Evolutionary conservation across 2,113 vertebrate species (phyloP).

Genomic region (Salminus brasiliensis): DNA sequence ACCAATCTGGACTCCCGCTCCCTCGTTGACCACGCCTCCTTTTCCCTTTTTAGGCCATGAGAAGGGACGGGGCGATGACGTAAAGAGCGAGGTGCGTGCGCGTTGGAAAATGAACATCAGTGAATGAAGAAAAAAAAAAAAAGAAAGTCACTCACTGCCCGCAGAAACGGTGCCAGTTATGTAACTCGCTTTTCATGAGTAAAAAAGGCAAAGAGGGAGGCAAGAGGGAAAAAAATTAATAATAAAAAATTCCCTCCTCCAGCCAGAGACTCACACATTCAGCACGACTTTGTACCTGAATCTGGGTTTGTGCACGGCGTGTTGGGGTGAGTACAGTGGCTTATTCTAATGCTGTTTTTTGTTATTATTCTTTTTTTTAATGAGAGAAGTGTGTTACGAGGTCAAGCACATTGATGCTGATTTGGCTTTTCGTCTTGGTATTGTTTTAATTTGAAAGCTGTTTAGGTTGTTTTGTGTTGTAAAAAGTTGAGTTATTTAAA

Average conservation of each 20-base stretch:
- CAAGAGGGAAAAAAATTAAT: background rate
- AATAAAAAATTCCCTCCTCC: background rate
- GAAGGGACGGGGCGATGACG: conserved; percentile 27
- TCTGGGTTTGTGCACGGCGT: background rate
- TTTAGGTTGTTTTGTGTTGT: background rate
- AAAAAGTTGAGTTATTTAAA: background rate
- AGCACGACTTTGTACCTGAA: background rate
- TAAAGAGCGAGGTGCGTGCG: conserved; percentile 52
- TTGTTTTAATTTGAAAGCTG: too few species aligned
- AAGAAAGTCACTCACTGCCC: conserved; percentile 61
- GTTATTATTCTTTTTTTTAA: background rate
- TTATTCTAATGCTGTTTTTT: background rate
- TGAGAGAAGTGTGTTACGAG: background rate
- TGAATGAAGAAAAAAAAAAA: conserved; percentile 50
- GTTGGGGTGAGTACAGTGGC: background rate
- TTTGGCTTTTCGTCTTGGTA: background rate
- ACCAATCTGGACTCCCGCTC: conserved; percentile 30
- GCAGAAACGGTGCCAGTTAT: conserved; percentile 72
- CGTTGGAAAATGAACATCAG: conserved; percentile 66
- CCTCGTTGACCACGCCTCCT: conserved; percentile 20
- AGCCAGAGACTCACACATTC: background rate
- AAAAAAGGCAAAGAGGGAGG: conserved; percentile 56
- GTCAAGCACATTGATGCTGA: too few species aligned
- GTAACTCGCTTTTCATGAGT: conserved; percentile 71
- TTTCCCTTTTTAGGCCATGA: conserved; percentile 40